phyloP scores from a whole-genome alignment of 1,140 invertebrate species.

The Prorops nasuta region DNA sequence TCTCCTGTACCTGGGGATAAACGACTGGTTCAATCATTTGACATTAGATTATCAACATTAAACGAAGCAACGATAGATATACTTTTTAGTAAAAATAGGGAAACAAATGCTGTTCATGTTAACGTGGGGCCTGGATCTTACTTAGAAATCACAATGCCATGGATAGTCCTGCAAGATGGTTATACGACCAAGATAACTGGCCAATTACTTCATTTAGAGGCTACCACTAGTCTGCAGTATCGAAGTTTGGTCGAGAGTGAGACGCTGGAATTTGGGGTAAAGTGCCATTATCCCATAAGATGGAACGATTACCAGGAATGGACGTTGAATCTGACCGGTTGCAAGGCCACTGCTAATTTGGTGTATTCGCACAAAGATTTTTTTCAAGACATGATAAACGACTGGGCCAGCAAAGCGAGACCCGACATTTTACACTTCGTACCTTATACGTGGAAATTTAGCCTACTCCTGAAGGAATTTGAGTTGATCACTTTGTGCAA shows the following conservation, averaged over 20 bases:
- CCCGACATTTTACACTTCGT: conserved; percentile 94
- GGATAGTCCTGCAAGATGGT: conserved; percentile 82
- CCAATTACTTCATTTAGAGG: conserved; percentile 89
- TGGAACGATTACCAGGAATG: conserved; percentile 97
- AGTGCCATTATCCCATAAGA: conserved; percentile 82
- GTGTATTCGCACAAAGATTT: conserved; percentile 95
- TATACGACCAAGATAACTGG: conserved; percentile 90
- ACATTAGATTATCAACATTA: conserved; percentile 86
- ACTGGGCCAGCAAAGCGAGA: conserved; percentile 88
- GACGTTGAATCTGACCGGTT: conserved; percentile 85
- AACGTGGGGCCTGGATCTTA: conserved; percentile 92
- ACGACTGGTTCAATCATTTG: conserved; percentile 86
- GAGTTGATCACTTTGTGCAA: conserved; percentile 93
- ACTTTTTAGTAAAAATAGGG: conserved; percentile 93
- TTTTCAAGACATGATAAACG: conserved; percentile 92
- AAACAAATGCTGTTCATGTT: conserved; percentile 94
- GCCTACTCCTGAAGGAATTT: conserved; percentile 89
- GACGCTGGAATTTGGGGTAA: conserved; percentile 88
- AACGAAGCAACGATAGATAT: conserved; percentile 93
- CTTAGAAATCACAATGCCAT: conserved; percentile 92
- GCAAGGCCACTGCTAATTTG: conserved; percentile 88
- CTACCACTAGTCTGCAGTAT: conserved; percentile 91
- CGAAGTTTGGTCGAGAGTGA: conserved; percentile 90
- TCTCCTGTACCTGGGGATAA: conserved; percentile 82
- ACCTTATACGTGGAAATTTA: conserved; percentile 95